A percentile compares a stretch with the other conserved stretches of the same genome.
Conservation (phyloP, 2,888 invertebrate genomes). For the Luffia ferchaultella region DNA sequence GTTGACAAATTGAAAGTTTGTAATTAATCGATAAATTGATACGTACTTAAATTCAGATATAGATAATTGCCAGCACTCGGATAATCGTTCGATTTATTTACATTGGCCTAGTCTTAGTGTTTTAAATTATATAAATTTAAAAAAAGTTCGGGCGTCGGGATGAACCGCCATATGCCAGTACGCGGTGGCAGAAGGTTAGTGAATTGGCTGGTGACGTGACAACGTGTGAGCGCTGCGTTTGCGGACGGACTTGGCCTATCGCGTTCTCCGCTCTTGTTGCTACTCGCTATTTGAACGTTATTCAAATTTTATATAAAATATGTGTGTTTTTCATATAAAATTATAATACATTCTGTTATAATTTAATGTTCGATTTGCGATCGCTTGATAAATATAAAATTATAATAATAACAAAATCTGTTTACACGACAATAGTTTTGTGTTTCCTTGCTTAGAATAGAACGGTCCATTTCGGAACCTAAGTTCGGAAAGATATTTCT, state of each 20-base stretch:
- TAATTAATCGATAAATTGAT: slow-evolving; percentile 37
- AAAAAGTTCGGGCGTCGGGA: too few relatives aligned
- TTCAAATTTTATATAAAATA: not conserved
- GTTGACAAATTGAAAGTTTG: slow-evolving; percentile 60
- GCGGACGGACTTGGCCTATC: not conserved
- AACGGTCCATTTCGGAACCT: too few relatives aligned
- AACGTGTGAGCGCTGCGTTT: not conserved
- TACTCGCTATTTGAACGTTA: not conserved
- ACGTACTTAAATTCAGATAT: slow-evolving; percentile 15
- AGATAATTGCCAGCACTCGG: not conserved
- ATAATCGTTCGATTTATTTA: slow-evolving; percentile 21
- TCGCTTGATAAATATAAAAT: too few relatives aligned
- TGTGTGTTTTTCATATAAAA: not conserved
- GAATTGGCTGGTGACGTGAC: slow-evolving; percentile 29
- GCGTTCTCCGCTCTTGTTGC: not conserved
- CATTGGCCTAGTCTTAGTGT: slow-evolving; percentile 62
- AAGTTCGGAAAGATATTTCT: slow-evolving; percentile 38
- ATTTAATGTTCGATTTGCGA: too few relatives aligned
- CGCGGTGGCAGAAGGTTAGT: slow-evolving; percentile 61
- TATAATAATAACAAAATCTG: too few relatives aligned
- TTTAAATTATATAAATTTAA: slow-evolving; percentile 31
- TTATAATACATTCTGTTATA: not conserved
- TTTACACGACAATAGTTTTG: slow-evolving; percentile 43
- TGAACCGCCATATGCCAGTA: too few relatives aligned
- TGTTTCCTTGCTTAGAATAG: too few relatives aligned